Evolutionary conservation across 2,113 vertebrate genomes (phyloP), one percentile per base, ranked within the genome.

Genomic region (Odontesthes bonariensis): DNA sequence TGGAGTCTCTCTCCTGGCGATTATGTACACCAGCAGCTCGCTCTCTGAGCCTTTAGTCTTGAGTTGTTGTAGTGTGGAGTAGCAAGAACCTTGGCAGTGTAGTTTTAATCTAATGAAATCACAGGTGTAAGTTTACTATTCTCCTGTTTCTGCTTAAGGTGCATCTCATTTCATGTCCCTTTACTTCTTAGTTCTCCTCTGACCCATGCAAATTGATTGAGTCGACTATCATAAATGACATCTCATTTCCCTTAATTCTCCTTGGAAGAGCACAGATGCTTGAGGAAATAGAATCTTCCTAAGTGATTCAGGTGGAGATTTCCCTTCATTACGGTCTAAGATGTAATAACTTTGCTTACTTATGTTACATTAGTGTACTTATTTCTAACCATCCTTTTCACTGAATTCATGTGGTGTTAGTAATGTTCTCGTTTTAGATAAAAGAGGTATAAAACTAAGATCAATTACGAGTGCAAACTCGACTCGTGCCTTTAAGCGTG

Each of bases 201-300:
- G 78, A 86, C 71, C 85, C 75, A 44, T 46, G n/a, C 67, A 82
- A 83, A 88, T 85, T 87, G 66, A 87, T 83, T 71, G 65, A 67
- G 33, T 61, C 51, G 13, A 27, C 55, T 47, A 66, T 81, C 52
- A 55, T 58, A 77, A 76, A 81, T 86, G 59, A 86, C 79, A 77
- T 79, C 78, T 81, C 77, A 75, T 61, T 87, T 74, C 42, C 63
- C 68, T 86, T 80, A 79, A 81, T 86, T 80, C 77, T 72, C 65
- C 66, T 71, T 11, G 3, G 47, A 80, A 32, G 56, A 65, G 67
- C 81, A 84, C 66, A 60, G 16, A 69, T 53, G 52, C 51, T 53
- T 58, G 19, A 77, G 54, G 40, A 27, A 55, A 54, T 68, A 52
- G 31, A 59, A 82, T 78, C 35, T n/a, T 5, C 47, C 32, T 73